Evolutionary conservation across 2,888 invertebrate species (phyloP).

Genomic region (Nasonia oneida): DNA sequence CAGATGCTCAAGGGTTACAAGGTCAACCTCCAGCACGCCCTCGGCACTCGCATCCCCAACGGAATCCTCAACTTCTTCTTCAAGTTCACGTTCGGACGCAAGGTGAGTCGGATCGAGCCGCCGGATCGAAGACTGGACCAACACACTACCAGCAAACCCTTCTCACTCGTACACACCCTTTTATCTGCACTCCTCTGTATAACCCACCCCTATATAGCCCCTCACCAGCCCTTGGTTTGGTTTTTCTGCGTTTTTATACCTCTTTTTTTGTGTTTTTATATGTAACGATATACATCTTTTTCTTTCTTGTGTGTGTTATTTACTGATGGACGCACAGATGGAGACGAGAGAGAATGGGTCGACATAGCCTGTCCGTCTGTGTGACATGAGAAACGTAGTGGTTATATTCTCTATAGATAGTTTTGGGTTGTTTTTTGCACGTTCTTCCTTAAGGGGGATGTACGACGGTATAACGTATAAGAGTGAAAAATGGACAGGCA

Average conservation of each 20-base stretch:
- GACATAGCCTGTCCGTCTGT: slow-evolving; percentile 26
- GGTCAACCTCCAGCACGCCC: slow-evolving; percentile 92
- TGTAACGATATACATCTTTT: neutral
- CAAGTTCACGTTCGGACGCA: slow-evolving; percentile 91
- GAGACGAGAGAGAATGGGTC: slow-evolving; percentile 28
- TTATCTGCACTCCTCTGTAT: neutral
- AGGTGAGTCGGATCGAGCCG: slow-evolving; percentile 82
- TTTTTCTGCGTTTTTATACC: slow-evolving; percentile 44
- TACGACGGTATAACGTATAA: neutral
- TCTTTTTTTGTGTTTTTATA: slow-evolving; percentile 17
- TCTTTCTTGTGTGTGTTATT: neutral
- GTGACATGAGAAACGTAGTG: neutral
- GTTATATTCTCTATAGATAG: neutral
- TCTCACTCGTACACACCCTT: neutral
- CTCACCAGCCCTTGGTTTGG: slow-evolving; percentile 13
- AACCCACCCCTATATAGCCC: neutral
- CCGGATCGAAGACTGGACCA: neutral
- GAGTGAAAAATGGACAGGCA: neutral
- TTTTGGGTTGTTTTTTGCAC: slow-evolving; percentile 15
- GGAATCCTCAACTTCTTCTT: slow-evolving; percentile 93
- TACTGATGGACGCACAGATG: slow-evolving; percentile 24
- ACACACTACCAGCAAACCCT: neutral
- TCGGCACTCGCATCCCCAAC: slow-evolving; percentile 93
- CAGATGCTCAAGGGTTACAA: slow-evolving; percentile 92
- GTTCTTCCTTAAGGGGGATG: neutral